Percentiles rank a stretch among this genome's conserved stretches.
Conservation (phyloP, 2,888 invertebrate genomes). For the Tricholauxania praeusta region DNA sequence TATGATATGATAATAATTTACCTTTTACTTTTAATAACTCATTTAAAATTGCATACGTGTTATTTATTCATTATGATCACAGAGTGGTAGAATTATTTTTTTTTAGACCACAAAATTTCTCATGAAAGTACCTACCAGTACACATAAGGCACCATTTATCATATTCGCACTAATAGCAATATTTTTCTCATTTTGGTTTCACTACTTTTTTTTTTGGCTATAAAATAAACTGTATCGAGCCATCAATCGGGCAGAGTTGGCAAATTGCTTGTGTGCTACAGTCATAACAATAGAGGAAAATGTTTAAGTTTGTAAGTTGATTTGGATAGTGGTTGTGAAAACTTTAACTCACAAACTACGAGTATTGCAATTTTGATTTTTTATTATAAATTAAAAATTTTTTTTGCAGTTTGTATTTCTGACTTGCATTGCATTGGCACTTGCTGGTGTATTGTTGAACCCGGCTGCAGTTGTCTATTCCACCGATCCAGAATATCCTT, state of each 20-base stretch:
- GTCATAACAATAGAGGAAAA: neutral
- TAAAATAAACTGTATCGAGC: neutral
- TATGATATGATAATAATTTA: too few relatives aligned
- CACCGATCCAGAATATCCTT: constrained; percentile 40
- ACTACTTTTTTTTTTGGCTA: neutral
- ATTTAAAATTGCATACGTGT: too few relatives aligned
- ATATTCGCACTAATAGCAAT: too few relatives aligned
- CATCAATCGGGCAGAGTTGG: neutral
- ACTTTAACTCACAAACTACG: neutral
- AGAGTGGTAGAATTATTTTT: too few relatives aligned
- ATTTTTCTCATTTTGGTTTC: neutral
- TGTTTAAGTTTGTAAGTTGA: constrained; percentile 12
- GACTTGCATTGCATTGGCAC: constrained; percentile 49
- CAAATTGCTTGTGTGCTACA: neutral
- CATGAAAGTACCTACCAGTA: too few relatives aligned
- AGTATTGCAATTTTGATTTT: neutral
- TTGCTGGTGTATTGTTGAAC: constrained; percentile 40
- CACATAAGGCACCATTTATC: too few relatives aligned
- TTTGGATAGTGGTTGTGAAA: neutral
- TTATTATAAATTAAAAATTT: neutral
- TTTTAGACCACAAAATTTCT: too few relatives aligned
- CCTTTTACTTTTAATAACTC: too few relatives aligned
- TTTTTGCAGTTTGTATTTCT: constrained; percentile 52
- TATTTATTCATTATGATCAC: too few relatives aligned
- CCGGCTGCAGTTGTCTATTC: constrained; percentile 44